These are phyloP conservation scores for Thereva nobilitata DNA, from an alignment of 2,888 invertebrate species.

Conservation along the genomic window DNA sequence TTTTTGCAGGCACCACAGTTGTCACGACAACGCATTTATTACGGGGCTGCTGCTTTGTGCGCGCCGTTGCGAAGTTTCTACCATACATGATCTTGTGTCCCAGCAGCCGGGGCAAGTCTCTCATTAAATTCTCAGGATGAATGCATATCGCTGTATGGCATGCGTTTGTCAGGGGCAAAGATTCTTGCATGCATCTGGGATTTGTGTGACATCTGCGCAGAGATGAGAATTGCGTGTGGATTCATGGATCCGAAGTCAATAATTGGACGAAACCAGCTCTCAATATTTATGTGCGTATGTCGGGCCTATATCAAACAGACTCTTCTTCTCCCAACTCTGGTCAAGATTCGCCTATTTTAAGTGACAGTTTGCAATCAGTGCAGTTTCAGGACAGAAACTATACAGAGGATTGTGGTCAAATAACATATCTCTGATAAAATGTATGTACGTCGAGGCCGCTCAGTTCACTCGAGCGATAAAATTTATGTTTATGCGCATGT, in stretches of 20 bases:
- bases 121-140: not conserved
- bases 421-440: not conserved
- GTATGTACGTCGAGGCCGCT: not conserved
- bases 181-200: conserved; percentile 29
- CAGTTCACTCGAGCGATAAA: conserved; percentile 13
- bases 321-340: not conserved
- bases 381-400: not conserved
- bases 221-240: conserved; percentile 28
- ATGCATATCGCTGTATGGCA: conserved; percentile 1
- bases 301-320: conserved; percentile 9
- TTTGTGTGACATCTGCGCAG: conserved; percentile 23
- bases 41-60: conserved; percentile 4
- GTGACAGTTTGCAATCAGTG: conserved; percentile 19
- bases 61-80: not conserved
- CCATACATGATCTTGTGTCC: not conserved
- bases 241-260: conserved; percentile 13
- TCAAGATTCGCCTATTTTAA: conserved; percentile 1
- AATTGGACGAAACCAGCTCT: conserved; percentile 13
- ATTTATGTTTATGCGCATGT: conserved; percentile 29
- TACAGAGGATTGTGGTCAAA: not conserved
- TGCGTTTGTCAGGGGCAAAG: conserved; percentile 11
- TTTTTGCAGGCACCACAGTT: conserved; percentile 20
- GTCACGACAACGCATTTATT: conserved; percentile 32
- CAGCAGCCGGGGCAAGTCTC: not conserved
- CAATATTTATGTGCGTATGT: conserved; percentile 17